Evolutionary conservation across 2,888 invertebrate species (phyloP), one percentile per base, ranked within the genome.

Genomic region (Drosophila diplacantha): DNA sequence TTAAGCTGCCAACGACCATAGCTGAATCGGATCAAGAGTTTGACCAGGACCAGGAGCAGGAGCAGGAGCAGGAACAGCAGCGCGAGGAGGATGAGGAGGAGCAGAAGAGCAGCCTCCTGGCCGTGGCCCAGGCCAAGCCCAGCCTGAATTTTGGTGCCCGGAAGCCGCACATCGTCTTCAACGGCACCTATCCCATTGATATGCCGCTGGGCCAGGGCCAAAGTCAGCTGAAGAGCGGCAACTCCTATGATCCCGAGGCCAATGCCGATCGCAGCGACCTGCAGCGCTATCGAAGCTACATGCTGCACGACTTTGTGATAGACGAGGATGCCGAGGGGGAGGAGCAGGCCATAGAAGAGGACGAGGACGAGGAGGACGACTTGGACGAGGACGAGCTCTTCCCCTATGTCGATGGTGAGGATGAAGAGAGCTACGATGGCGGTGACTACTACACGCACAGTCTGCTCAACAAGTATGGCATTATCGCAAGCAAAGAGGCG

Each of bases 171-270:
- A 90, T 95, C 46, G 91, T 95, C 66, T 95, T 95, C 87, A 94
- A 95, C 76, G 95, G 95, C 53, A 96, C 96, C 4, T 96, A 91
- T 90, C 95, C 96, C 5, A 96, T 96, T 72, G 95, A 95, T 86
- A 91, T 91, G 82, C 95, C 95, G 29, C 66, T 88, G 12, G 11
- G 9, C 1, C 56, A 44, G 16, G 34, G 11, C 18, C 67, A 66
- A 8, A 54, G 44, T 32, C 68, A 62, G 41, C 62, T 65, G 12
- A 60, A 73, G 38, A 59, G 57, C 16, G 64, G 65, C 43, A 77
- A 73, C 24, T 32, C 58, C 24, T 86, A 85, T 43, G 86, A 87
- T 68, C 78, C 85, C 3, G 86, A 87, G 49, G 81, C 85, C 24
- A 85, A 86, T 78, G 80, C 79, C 5, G 78, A 75, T 71, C 72